A percentile compares a stretch with the other conserved stretches of the same genome.
Conservation (phyloP, 2,113 vertebrate species). For the Myotis lucifugus region DNA sequence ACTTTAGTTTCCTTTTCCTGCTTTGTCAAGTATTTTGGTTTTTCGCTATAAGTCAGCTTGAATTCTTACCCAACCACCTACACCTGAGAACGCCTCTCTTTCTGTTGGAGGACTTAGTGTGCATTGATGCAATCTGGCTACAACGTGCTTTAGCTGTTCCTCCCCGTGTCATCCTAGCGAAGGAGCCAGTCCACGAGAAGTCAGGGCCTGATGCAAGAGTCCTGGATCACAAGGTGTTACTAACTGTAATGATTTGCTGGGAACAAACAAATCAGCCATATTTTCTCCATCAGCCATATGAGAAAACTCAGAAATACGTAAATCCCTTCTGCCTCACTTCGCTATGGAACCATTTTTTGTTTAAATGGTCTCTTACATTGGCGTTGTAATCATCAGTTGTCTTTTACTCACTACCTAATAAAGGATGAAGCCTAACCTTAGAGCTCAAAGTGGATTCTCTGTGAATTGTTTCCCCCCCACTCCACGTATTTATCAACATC, state of each 20-base stretch:
- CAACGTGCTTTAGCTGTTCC: slow-evolving; percentile 44
- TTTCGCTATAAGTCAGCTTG: neutral
- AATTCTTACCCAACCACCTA: neutral
- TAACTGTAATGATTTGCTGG: slow-evolving; percentile 77
- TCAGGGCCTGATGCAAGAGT: slow-evolving; percentile 79
- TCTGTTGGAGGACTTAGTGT: neutral
- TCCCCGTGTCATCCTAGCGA: slow-evolving; percentile 71
- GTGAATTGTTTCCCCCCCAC: slow-evolving; percentile 74
- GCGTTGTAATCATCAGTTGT: slow-evolving; percentile 87
- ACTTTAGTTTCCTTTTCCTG: neutral
- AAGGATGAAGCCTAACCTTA: slow-evolving; percentile 89
- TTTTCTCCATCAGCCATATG: slow-evolving; percentile 81
- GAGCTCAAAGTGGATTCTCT: slow-evolving; percentile 83
- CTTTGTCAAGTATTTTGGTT: neutral
- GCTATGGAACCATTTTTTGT: slow-evolving; percentile 85
- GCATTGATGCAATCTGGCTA: neutral
- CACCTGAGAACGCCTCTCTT: neutral
- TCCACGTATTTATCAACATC: neutral
- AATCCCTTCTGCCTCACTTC: slow-evolving; percentile 85
- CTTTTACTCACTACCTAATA: slow-evolving; percentile 90
- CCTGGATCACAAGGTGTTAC: slow-evolving; percentile 80
- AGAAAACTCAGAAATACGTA: slow-evolving; percentile 80
- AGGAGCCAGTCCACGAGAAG: slow-evolving; percentile 70
- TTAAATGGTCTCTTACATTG: slow-evolving; percentile 84
- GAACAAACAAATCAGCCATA: slow-evolving; percentile 84